Conservation (phyloP, 2,888 invertebrate species). For the Megastigmus dorsalis region DNA sequence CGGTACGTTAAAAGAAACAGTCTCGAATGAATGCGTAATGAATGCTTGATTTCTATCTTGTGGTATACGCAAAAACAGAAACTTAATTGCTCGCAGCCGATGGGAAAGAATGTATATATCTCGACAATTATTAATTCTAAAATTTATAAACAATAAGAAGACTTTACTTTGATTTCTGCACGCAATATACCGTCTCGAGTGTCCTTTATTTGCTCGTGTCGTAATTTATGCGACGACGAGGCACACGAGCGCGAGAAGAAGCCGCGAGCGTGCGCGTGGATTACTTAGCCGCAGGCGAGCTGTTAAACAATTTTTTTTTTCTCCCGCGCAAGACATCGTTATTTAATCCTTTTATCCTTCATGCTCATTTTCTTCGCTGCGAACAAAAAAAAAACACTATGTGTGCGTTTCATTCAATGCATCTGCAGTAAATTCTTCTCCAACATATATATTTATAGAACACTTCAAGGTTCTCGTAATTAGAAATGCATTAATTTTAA, state of each 20-base stretch:
- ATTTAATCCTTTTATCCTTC: constrained; percentile 22
- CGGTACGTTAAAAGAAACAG: too few relatives aligned
- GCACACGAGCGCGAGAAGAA: neutral
- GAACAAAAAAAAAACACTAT: neutral
- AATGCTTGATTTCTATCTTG: too few relatives aligned
- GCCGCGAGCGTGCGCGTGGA: neutral
- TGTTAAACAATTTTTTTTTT: neutral
- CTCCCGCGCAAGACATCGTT: neutral
- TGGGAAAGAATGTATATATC: too few relatives aligned
- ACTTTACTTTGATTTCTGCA: too few relatives aligned
- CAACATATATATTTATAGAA: constrained; percentile 23
- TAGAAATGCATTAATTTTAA: constrained; percentile 8
- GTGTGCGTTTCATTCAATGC: neutral
- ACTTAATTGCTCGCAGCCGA: too few relatives aligned
- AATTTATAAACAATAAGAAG: too few relatives aligned
- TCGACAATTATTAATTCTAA: too few relatives aligned
- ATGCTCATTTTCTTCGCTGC: too few relatives aligned
- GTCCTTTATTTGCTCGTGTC: too few relatives aligned
- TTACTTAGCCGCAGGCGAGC: neutral
- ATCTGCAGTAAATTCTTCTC: constrained; percentile 2
- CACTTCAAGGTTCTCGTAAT: neutral
- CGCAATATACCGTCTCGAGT: too few relatives aligned
- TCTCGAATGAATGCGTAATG: too few relatives aligned
- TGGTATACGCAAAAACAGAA: too few relatives aligned
- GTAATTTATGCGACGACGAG: constrained; percentile 19